These are phyloP conservation scores for Polypterus senegalus DNA, from an alignment of 2,113 vertebrate species.

Conservation along the genomic window DNA sequence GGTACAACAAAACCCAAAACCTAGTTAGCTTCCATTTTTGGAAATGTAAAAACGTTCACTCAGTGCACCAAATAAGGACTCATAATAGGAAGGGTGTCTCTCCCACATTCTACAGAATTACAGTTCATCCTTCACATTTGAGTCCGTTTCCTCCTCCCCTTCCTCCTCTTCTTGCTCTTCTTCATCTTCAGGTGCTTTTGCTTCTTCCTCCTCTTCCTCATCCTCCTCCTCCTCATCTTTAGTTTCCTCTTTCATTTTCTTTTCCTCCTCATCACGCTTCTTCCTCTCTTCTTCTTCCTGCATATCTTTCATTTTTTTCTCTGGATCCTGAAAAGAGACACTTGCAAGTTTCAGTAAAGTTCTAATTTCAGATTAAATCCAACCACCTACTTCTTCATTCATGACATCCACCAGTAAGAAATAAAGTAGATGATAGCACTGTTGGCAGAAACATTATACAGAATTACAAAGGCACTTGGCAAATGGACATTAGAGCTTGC, in stretches of 20 bases:
- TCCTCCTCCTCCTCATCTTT: slow-evolving; percentile 32
- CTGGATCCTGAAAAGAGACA: slow-evolving; percentile 45
- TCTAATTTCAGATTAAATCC: background rate
- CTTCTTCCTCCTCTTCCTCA: slow-evolving; percentile 39
- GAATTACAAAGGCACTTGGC: too few species aligned
- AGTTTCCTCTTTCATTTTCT: slow-evolving; percentile 21
- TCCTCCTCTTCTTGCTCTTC: slow-evolving; percentile 29
- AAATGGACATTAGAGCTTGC: too few species aligned
- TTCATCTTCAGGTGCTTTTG: slow-evolving; percentile 26
- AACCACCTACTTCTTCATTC: background rate
- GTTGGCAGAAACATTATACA: too few species aligned
- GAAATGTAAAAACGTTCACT: slow-evolving; percentile 1
- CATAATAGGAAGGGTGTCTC: slow-evolving; percentile 1
- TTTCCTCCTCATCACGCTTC: slow-evolving; percentile 41
- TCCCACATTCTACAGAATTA: slow-evolving; percentile 27
- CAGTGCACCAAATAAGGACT: background rate
- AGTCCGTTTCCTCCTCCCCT: slow-evolving; percentile 42
- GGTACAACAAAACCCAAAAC: background rate
- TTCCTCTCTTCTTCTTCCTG: slow-evolving; percentile 56
- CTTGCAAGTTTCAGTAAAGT: background rate
- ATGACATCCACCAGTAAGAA: too few species aligned
- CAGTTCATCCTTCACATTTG: slow-evolving; percentile 57
- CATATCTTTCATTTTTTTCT: slow-evolving; percentile 60
- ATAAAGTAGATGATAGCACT: too few species aligned
- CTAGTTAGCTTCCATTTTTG: background rate